These are phyloP conservation scores for Conistra vaccinii DNA, from an alignment of 2,888 invertebrate species.

Conservation along the genomic window DNA sequence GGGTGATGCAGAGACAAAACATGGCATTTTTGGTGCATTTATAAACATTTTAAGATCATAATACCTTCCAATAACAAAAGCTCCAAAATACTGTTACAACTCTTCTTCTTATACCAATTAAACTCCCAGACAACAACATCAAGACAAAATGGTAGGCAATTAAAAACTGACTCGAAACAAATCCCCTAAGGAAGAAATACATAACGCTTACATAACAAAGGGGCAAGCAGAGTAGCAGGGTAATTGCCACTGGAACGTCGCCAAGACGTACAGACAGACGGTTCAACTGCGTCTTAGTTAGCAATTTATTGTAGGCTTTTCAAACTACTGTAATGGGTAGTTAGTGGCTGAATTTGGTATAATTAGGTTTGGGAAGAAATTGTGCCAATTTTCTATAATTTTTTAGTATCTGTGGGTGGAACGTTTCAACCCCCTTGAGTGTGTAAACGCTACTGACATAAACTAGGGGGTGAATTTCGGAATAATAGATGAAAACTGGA, in stretches of 20 bases:
- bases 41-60: neutral
- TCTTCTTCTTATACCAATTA: conserved; percentile 33
- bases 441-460: too few species aligned
- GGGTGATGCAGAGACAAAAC: too few species aligned
- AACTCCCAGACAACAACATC: conserved; percentile 26
- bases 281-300: conserved; percentile 58
- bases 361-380: conserved; percentile 26
- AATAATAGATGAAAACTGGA: neutral
- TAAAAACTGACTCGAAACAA: conserved; percentile 55
- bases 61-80: neutral
- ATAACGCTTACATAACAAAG: conserved; percentile 52
- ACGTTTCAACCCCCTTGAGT: too few species aligned
- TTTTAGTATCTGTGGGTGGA: neutral
- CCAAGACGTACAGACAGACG: conserved; percentile 59
- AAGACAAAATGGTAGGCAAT: conserved; percentile 52
- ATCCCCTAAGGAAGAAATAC: conserved; percentile 59
- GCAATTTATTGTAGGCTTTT: conserved; percentile 59
- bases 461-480: neutral
- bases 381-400: neutral
- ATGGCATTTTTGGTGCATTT: neutral
- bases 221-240: conserved; percentile 63
- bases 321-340: conserved; percentile 52
- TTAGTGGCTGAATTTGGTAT: conserved; percentile 38
- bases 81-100: neutral
- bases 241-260: conserved; percentile 66